Base-by-base conservation (phyloP, 2,797 vertebrate species). In the Hippopotamyrus pictus region DNA sequence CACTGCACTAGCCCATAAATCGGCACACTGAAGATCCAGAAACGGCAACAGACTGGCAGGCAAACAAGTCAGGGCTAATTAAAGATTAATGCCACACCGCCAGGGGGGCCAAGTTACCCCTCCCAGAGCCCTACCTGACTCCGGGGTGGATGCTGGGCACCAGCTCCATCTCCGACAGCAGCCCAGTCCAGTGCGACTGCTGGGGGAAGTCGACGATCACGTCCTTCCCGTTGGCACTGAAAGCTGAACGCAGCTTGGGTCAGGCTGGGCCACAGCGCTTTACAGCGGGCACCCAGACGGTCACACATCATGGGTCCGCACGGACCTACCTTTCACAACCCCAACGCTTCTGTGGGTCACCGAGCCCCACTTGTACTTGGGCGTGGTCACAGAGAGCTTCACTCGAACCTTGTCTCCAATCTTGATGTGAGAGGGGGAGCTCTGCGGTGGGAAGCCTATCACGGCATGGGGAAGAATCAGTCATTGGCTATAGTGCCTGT, bases 361-460 rank as follows among this genome's bases (percentile, higher is more conserved):
- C 0, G 98, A 99, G 69, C 99, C 99, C 99, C 99, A 99, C 86
- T 99, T 99, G 94, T 99, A 99, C 90, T 99, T 99, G 14, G 98
- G 98, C 0, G 98, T 99, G 4, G 97, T 98, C 89, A 99, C 96
- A 0, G 97, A 95, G 65, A 96, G 97, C 91, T 99, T 99, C 87
- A 99, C 98, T 22, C 97, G 96, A 11, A 99, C 98, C 96, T 99
- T 99, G 93, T 99, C 99, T 19, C 98, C 98, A n/a, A 99, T 99
- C 94, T 99, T 99, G 92, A 99, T 99, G 89, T 99, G 98, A n/a
- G 97, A 99, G 2, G 97, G 97, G 92, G 98, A 99, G 93, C 95
- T 99, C 89, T 99, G 99, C 0, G 98, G 98, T 59, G 98, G 98
- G 92, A 99, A 99, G 65, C 98, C 99, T 99, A 90, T 85, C 82